These are phyloP conservation scores for Riparia riparia DNA, from an alignment of 2,113 vertebrate genomes.

Conservation along the genomic window DNA sequence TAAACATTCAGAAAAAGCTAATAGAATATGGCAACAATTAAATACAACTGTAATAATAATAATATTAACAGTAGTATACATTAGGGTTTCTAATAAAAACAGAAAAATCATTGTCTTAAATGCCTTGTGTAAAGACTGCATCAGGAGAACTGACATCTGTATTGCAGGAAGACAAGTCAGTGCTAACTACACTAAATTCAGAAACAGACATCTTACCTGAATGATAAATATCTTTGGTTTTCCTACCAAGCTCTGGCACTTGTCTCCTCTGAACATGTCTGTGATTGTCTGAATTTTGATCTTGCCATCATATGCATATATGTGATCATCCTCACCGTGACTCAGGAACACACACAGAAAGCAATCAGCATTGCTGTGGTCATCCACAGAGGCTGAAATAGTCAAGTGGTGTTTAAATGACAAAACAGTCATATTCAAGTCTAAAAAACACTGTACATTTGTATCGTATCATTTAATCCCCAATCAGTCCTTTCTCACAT, in stretches of 20 bases:
- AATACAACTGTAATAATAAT: not conserved
- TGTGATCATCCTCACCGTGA: conserved; percentile 87
- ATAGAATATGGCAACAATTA: not conserved
- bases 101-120: not conserved
- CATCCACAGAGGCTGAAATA: conserved; percentile 76
- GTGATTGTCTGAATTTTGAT: conserved; percentile 84
- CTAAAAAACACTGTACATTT: not conserved
- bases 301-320: conserved; percentile 84
- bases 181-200: not conserved
- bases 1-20: no score
- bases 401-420: not conserved
- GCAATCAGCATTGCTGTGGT: conserved; percentile 88
- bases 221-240: conserved; percentile 98
- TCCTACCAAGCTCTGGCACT: conserved; percentile 87
- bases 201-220: conserved; percentile 82
- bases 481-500: not conserved
- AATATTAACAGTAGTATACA: not conserved
- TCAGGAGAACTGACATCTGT: not conserved
- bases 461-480: not conserved
- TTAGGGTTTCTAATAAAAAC: not conserved
- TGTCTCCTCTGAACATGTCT: conserved; percentile 87
- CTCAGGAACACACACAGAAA: conserved; percentile 92
- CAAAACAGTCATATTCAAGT: not conserved
- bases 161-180: not conserved
- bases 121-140: not conserved